Base-by-base conservation (phyloP, 2,113 vertebrate genomes). In the Chlamydotis undulata region DNA sequence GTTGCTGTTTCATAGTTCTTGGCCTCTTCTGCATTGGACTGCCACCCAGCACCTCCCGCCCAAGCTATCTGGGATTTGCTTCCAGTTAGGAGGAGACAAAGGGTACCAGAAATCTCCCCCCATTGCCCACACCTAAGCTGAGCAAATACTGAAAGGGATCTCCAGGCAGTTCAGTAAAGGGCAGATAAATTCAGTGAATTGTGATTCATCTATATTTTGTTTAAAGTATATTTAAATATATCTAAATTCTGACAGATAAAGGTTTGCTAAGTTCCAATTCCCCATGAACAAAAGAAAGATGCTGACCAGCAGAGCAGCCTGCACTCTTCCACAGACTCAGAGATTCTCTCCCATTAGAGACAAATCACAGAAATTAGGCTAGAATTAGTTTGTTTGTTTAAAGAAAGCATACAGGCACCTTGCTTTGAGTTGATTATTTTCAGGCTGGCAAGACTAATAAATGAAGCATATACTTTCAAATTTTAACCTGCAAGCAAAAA, bases 1-100 rank as follows among this genome's bases (percentile, higher is more conserved):
- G 90, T 83, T 95, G 92, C 76, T 89, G 76, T 89, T 88, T 90
- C 85, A 71, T 59, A 86, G 71, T 57, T 89, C 84, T 69, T 92
- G 78, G 83, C 50, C 81, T 83, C 74, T 73, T 71, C 89, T 93
- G 61, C 53, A 43, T 7, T 50, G 33, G 56, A 75, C 35, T 79
- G 33, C 33, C 49, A 87, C 39, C 35, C 69, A 89, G 69, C 0
- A 0, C 39, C 53, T 79, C 57, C 60, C 69, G 87, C 57, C 65
- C 70, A 67, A 49, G n/a, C 17, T 84, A 23, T 67, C 60, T n/a
- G 53, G 37, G 41, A 87, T 64, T 86, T 29, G 6, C 8, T 78
- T 52, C 60, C 83, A 37, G 6, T 80, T 43, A 74, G 37, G 4
- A 52, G 57, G 69, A 87, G 57, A 43, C 41, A 43, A 43, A 43